Evolutionary conservation across 2,888 invertebrate genomes (phyloP), one percentile per base, ranked within the genome.

Genomic region (Ennomos fuscantarius): DNA sequence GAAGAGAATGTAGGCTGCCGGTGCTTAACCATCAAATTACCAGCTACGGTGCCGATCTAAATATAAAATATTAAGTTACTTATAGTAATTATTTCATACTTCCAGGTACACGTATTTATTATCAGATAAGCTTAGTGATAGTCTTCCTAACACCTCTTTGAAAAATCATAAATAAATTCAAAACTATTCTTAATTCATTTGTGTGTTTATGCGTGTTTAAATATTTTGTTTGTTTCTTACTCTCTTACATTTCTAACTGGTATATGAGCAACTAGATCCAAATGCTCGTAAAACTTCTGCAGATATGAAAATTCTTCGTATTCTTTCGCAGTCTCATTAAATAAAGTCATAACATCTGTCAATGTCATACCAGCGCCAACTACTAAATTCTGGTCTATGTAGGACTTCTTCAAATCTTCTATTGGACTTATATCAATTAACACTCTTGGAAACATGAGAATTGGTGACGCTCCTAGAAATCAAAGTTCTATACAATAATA

Each of bases 261-360:
- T 48, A 95, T 93, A 79, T 95, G 95, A n/a, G 96, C 96, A 8
- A 96, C 93, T 46, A 95, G 78, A 72, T 95, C 93, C 45, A 96
- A 83, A 74, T 96, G 96, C 37, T 94, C 89, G 24, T 93, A 93
- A 36, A 96, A 78, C 54, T 92, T 89, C 9, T 85, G 78, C 44
- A 95, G 82, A 78, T 96, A 95, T 8, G 86, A 79, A 73, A 95
- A 96, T 12, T 93, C 92, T 0, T 82, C 75, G 8, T 74, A 63
- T 10, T 70, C 60, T 6, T 72, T 68, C 0, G 89, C 75, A 1
- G 87, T 62, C 12, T 72, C 67, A 31, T 83, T 72, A 49, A 94
- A 93, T 9, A 93, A 65, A 0, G 92, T 83, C 82, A 94, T 93
- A 0, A 93, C 74, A 44, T 93, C 87, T 0, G 93, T 92, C n/a